Conservation (phyloP, 2,888 invertebrate genomes). For the Agriopis aurantiaria region DNA sequence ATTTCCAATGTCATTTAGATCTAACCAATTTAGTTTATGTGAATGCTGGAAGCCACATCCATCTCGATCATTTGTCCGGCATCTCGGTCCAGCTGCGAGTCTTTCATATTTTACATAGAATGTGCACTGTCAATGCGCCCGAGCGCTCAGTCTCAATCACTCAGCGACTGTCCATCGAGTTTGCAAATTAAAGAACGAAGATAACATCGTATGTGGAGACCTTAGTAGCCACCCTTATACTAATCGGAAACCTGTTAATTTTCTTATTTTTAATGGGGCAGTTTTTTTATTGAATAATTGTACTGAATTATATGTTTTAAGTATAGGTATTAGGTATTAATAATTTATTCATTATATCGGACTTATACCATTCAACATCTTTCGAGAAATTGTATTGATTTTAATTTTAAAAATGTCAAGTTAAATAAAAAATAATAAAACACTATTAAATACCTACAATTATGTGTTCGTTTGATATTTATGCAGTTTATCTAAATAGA, state of each 20-base stretch:
- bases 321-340: too few species aligned
- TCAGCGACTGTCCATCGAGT: constrained; percentile 70
- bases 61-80: constrained; percentile 56
- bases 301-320: too few species aligned
- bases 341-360: not conserved
- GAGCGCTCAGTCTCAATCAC: constrained; percentile 79
- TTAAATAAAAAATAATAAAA: too few species aligned
- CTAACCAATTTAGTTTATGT: constrained; percentile 42
- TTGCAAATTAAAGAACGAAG: constrained; percentile 77
- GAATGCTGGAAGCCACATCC: constrained; percentile 65
- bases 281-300: too few species aligned
- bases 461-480: not conserved
- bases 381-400: too few species aligned
- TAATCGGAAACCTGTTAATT: constrained; percentile 40
- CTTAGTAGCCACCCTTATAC: constrained; percentile 29
- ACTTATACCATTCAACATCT: not conserved
- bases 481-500: constrained; percentile 12
- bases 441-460: too few species aligned
- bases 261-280: not conserved
- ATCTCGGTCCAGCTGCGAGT: constrained; percentile 61
- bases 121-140: constrained; percentile 74
- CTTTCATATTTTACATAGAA: constrained; percentile 86
- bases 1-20: constrained; percentile 41
- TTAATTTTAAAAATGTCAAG: too few species aligned
- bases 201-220: constrained; percentile 59